Evolutionary conservation across 1,140 invertebrate genomes (phyloP).

Genomic region (Philotrypesis tridentata): DNA sequence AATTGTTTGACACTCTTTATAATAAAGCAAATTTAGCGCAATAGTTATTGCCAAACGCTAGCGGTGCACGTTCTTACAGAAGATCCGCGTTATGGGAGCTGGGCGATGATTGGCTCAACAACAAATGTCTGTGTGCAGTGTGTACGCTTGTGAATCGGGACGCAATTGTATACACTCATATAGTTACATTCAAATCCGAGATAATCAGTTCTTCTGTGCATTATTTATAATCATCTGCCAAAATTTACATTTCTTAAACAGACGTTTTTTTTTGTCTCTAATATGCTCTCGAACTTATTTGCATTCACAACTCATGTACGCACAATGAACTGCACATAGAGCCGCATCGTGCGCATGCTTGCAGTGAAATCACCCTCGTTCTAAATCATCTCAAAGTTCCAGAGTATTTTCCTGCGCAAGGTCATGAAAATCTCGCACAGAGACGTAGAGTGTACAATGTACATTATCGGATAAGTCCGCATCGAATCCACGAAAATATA

Average conservation of each 20-base stretch:
- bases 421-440: neutral
- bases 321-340: neutral
- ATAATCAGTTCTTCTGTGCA: constrained; percentile 18
- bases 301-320: too few relatives aligned
- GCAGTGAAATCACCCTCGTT: neutral
- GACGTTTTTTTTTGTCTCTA: too few relatives aligned
- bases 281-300: too few relatives aligned
- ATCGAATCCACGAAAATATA: neutral
- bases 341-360: neutral
- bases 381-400: neutral
- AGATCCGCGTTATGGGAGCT: neutral
- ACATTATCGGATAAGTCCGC: neutral
- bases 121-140: neutral
- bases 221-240: too few relatives aligned
- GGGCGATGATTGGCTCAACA: neutral
- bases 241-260: too few relatives aligned
- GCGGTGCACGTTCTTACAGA: neutral
- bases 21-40: too few relatives aligned
- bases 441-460: too few relatives aligned
- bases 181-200: constrained; percentile 14
- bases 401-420: neutral
- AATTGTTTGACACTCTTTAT: too few relatives aligned
- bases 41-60: neutral
- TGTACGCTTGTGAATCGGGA: neutral
- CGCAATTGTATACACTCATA: too few relatives aligned